A percentile compares a stretch with the other conserved stretches of the same genome.
Conservation (phyloP, 2,888 invertebrate species). For the Panorpa germanica region DNA sequence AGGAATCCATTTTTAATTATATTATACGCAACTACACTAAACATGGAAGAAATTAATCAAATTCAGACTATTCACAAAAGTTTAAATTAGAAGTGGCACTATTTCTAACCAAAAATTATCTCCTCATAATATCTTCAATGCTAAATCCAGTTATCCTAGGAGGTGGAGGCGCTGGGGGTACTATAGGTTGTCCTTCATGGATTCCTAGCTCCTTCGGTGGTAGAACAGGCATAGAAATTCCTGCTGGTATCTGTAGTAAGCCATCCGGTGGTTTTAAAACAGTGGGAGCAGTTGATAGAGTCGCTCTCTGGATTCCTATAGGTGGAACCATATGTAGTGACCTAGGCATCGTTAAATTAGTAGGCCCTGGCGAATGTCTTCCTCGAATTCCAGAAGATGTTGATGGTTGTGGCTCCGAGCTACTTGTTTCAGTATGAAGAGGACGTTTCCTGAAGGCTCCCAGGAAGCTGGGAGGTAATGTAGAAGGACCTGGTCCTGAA, state of each 20-base stretch:
- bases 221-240: slow-evolving; percentile 12
- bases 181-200: no score
- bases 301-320: slow-evolving; percentile 23
- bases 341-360: slow-evolving; percentile 29
- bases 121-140: slow-evolving; percentile 81
- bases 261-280: slow-evolving; percentile 25
- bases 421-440: slow-evolving; percentile 10
- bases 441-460: slow-evolving; percentile 16
- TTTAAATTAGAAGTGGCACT: no score
- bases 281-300: slow-evolving; percentile 24
- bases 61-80: no score
- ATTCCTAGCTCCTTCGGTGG: no score
- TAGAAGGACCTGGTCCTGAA: slow-evolving; percentile 21
- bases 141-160: slow-evolving; percentile 70
- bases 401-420: neutral
- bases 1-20: no score
- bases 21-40: no score
- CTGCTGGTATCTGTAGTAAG: slow-evolving; percentile 15
- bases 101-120: slow-evolving; percentile 39
- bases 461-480: no score
- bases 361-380: slow-evolving; percentile 29
- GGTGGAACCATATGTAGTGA: slow-evolving; percentile 21
- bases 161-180: slow-evolving; percentile 32
- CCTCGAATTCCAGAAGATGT: slow-evolving; percentile 20
- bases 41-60: no score